Evolutionary conservation across 2,888 invertebrate genomes (phyloP), one percentile per base, ranked within the genome.

Genomic region (Acanthosoma haemorrhoidale): DNA sequence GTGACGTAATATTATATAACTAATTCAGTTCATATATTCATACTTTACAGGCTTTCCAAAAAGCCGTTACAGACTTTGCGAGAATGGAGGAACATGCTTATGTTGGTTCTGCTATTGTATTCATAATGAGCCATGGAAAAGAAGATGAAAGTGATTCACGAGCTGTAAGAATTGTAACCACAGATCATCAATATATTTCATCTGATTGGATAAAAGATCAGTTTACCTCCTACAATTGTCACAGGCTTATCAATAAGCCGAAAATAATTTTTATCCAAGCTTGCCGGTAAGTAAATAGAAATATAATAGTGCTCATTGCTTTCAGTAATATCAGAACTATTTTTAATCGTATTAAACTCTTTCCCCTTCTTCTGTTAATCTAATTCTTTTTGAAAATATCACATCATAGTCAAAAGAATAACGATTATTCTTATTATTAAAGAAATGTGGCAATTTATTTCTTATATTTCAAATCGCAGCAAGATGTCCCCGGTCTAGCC

Each of bases 231-330:
- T 29, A n/a, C 29, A 67, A 67, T 57, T 67, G 67, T 15, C 13
- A 15, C 16, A 11, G 15, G 11, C 57, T 67, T 13, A 67, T 67
- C 11, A 67, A 67, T 32, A 67, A 67, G 21, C 67, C 67, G 2
- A 67, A 67, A 34, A 36, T 67, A 32, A 43, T 67, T 16, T 67
- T 67, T 36, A 51, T 67, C n/a, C 67, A 67, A 13, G 67, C 67
- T 16, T 67, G 67, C 16, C 51, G 67, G 67, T 67, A 36, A 57
- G 67, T 25, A 16, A 5, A 51, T 51, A n/a, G n/a, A n/a, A n/a
- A n/a, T n/a, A n/a, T n/a, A n/a, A n/a, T n/a, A n/a, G n/a, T n/a
- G n/a, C n/a, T n/a, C n/a, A n/a, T n/a, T n/a, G n/a, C n/a, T n/a
- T n/a, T n/a, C n/a, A n/a, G n/a, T n/a, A n/a, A n/a, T n/a, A n/a